Percentiles rank a stretch among this genome's conserved stretches.
Conservation (phyloP, 2,113 vertebrate species). For the Colinus virginianus region DNA sequence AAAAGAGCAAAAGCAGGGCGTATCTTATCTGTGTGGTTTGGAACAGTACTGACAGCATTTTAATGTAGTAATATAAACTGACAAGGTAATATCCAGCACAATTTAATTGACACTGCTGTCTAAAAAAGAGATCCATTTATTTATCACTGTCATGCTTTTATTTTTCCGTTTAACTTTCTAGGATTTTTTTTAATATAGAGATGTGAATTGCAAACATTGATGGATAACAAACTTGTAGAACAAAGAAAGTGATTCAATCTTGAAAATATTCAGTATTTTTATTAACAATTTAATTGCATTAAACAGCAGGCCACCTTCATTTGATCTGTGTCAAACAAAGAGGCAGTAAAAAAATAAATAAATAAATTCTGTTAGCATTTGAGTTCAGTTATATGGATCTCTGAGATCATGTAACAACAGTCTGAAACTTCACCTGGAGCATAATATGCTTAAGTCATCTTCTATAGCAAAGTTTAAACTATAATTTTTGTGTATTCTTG, state of each 20-base stretch:
- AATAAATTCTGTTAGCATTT: conserved; percentile 58
- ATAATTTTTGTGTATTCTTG: conserved; percentile 43
- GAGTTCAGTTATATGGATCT: conserved; percentile 28
- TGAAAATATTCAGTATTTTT: conserved; percentile 52
- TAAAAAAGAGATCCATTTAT: conserved; percentile 35
- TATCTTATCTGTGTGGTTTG: neutral
- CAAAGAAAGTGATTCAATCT: conserved; percentile 43
- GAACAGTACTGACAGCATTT: neutral
- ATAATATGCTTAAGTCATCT: conserved; percentile 44
- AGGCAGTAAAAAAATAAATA: neutral
- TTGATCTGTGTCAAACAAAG: conserved; percentile 45
- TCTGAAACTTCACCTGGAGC: conserved; percentile 47
- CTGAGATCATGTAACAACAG: conserved; percentile 46
- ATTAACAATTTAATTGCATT: conserved; percentile 48
- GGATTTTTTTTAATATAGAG: conserved; percentile 28
- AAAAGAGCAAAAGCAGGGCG: neutral
- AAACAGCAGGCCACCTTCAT: conserved; percentile 35
- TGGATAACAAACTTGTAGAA: conserved; percentile 19
- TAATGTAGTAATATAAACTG: neutral
- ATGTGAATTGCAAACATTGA: conserved; percentile 56
- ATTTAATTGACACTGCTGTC: neutral
- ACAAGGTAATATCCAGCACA: conserved; percentile 4
- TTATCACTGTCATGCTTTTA: conserved; percentile 24
- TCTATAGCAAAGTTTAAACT: conserved; percentile 52
- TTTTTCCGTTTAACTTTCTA: conserved; percentile 39